Conservation (phyloP, 2,888 invertebrate species). For the Perdita meconis region DNA sequence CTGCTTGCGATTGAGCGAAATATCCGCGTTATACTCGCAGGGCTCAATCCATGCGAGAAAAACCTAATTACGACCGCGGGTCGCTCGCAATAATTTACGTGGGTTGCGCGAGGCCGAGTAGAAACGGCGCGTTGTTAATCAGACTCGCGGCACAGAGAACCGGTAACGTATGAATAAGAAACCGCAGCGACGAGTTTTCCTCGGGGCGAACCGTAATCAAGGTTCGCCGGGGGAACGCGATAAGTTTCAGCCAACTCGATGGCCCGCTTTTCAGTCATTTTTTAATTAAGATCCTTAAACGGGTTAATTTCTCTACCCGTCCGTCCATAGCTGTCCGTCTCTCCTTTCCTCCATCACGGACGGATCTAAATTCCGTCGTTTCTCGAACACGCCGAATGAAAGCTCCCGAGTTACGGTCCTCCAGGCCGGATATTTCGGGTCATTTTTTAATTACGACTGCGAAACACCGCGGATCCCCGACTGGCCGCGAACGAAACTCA, state of each 20-base stretch:
- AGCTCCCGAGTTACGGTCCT: constrained; percentile 43
- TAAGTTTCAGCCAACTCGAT: constrained; percentile 53
- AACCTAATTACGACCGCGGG: constrained; percentile 43
- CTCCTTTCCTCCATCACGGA: not conserved
- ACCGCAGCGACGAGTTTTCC: constrained; percentile 35
- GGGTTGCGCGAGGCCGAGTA: constrained; percentile 30
- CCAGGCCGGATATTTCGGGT: constrained; percentile 44
- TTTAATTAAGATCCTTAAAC: constrained; percentile 68
- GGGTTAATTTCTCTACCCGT: constrained; percentile 37
- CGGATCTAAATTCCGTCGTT: constrained; percentile 21
- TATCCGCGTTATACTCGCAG: constrained; percentile 20
- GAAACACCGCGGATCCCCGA: constrained; percentile 7
- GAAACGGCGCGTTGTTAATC: constrained; percentile 60
- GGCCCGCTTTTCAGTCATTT: constrained; percentile 61
- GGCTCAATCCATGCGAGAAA: constrained; percentile 36
- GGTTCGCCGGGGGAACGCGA: constrained; percentile 54
- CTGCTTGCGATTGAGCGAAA: constrained; percentile 43
- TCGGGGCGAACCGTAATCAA: constrained; percentile 55
- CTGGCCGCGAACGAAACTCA: not conserved
- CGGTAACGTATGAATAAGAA: constrained; percentile 39
- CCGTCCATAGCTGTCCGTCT: constrained; percentile 1
- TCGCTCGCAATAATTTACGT: constrained; percentile 44
- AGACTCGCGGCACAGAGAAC: constrained; percentile 34
- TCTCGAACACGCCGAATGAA: constrained; percentile 33
- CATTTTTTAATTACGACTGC: constrained; percentile 52